Evolutionary conservation across 23 tunicate species (phyloP).

Genomic region (Halocynthia aurantium): DNA sequence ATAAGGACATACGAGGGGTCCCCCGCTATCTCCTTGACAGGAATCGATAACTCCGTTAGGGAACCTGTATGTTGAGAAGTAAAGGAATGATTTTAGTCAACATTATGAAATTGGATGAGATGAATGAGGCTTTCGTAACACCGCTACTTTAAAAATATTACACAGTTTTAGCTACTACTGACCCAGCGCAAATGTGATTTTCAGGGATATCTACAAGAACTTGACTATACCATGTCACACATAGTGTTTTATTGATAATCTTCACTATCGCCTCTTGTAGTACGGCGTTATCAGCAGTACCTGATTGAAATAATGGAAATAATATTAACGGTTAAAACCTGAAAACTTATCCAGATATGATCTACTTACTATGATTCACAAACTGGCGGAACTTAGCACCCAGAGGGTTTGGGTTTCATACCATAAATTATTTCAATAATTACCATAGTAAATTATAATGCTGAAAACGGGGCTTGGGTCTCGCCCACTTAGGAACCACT

Average conservation of each 20-base stretch:
- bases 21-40: conserved; percentile 9
- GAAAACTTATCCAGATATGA: too few species aligned
- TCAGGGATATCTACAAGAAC: neutral
- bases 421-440: too few species aligned
- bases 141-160: neutral
- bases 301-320: too few species aligned
- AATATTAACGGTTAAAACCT: too few species aligned
- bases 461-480: neutral
- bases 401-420: too few species aligned
- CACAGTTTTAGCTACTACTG: neutral
- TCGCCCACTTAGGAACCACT: neutral
- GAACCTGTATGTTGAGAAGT: neutral
- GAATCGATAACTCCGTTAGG: neutral
- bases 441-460: too few species aligned
- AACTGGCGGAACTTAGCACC: too few species aligned
- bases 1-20: neutral
- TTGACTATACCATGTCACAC: neutral
- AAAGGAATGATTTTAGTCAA: too few species aligned
- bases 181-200: conserved; percentile 6
- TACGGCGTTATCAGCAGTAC: neutral
- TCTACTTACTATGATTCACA: too few species aligned
- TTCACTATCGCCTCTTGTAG: conserved; percentile 7
- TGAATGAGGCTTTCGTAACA: too few species aligned
- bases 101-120: too few species aligned
- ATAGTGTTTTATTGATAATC: neutral